Evolutionary conservation across 2,113 vertebrate genomes (phyloP), one percentile per base, ranked within the genome.

Genomic region (Bujurquina vittata): DNA sequence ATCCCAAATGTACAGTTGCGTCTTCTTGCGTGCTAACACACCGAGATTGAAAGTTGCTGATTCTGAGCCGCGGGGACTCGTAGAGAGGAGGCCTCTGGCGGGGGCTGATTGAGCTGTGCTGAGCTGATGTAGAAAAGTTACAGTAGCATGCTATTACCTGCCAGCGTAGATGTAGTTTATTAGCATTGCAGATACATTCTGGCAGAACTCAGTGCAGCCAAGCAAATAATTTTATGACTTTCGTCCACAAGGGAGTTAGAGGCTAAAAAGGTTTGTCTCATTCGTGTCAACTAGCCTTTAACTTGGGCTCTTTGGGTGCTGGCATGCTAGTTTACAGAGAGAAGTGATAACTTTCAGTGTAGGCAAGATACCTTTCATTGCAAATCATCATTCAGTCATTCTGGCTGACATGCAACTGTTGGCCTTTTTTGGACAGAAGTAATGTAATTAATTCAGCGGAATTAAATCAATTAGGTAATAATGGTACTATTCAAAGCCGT

Each of bases 51-150:
- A 91, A 94, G 91, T 94, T 95, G 91, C 94, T 95, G 93, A 93
- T 94, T 95, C 87, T 9, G 90, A 93, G 91, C 94, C 92, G 43
- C 17, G 58, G 93, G 93, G 93, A 94, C 93, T 91, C 93, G 69
- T 94, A 91, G 86, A 87, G 43, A 80, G 77, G 89, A 84, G 89
- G 91, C 94, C 93, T 91, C 91, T 91, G 90, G 93, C 87, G 88
- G 87, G 87, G 88, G 86, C 92, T 92, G 93, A 94, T 95, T 94
- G 94, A 94, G 94, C 92, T 94, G 92, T 92, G 92, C 93, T 93
- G 91, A 93, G 92, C 85, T 55, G 87, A 90, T 91, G 94, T 93
- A 94, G 92, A 94, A 93, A 95, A 95, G 93, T 95, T 95, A 91
- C 83, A 88, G 92, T 91, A 88, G 91, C 90, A 83, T 86, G 87